Conservation (phyloP, 2,113 vertebrate genomes). For the Arenaria interpres region DNA sequence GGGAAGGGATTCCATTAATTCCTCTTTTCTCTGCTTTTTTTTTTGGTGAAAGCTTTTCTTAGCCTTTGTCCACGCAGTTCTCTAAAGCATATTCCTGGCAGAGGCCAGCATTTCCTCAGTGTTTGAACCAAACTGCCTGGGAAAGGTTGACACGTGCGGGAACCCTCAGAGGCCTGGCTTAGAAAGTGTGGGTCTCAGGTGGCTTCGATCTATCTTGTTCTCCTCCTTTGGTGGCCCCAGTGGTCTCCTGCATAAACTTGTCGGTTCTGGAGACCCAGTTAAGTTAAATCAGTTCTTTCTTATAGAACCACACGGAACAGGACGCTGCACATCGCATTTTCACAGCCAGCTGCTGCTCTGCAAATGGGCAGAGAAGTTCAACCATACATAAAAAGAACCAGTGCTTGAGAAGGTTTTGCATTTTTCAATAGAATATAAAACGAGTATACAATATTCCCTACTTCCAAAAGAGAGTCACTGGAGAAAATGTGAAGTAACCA, state of each 20-base stretch:
- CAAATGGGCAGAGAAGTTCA: neutral
- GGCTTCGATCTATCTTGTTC: neutral
- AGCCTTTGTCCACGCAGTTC: conserved; percentile 58
- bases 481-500: neutral
- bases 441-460: neutral
- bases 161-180: neutral
- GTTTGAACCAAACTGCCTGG: neutral
- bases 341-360: neutral
- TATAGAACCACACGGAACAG: neutral
- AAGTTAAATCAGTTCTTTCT: neutral
- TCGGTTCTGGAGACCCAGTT: neutral
- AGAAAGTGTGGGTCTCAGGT: neutral
- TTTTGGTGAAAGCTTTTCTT: conserved; percentile 56
- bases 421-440: neutral
- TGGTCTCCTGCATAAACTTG: neutral
- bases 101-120: conserved; percentile 3
- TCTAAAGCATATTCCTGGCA: conserved; percentile 59
- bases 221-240: neutral
- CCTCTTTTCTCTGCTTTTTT: conserved; percentile 53
- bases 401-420: neutral
- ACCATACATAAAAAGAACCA: neutral
- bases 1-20: conserved; percentile 65
- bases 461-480: neutral
- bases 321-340: neutral
- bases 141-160: neutral